These are phyloP conservation scores for Beroe ovata DNA, from an alignment of 37 sponge, comb jelly and placozoan genomes.

Conservation along the genomic window DNA sequence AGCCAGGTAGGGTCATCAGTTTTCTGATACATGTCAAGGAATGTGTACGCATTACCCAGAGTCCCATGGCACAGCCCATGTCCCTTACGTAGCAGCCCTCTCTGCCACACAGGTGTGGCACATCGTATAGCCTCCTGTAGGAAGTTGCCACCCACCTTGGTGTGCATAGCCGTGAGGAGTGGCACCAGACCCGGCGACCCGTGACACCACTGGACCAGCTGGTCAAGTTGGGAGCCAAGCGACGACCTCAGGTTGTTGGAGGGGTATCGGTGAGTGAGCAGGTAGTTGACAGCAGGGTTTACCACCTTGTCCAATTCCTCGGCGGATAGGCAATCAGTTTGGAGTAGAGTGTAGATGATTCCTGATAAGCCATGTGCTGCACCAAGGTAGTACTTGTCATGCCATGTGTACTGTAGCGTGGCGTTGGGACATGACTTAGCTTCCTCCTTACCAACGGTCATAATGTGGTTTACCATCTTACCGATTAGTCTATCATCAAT, in stretches of 20 bases:
- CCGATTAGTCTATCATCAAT: constrained; percentile 71
- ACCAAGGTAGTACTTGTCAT: constrained; percentile 86
- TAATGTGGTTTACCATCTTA: constrained; percentile 68
- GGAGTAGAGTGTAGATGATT: constrained; percentile 77
- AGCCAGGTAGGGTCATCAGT: constrained; percentile 65
- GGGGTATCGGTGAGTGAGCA: constrained; percentile 70
- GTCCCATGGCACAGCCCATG: constrained; percentile 78
- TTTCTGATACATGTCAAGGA: constrained; percentile 70
- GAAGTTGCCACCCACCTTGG: constrained; percentile 64
- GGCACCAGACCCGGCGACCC: constrained; percentile 77
- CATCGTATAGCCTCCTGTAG: constrained; percentile 68
- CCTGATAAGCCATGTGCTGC: constrained; percentile 96
- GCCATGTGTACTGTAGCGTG: constrained; percentile 92
- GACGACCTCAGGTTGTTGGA: constrained; percentile 73
- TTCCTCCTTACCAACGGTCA: constrained; percentile 75
- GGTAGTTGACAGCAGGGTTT: constrained; percentile 66
- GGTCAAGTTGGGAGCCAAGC: constrained; percentile 26
- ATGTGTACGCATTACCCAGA: constrained; percentile 80
- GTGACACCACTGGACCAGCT: constrained; percentile 84
- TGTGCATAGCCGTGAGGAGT: constrained; percentile 71
- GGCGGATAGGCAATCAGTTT: constrained; percentile 4
- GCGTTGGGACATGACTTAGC: constrained; percentile 51
- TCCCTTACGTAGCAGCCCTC: constrained; percentile 78
- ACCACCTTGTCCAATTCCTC: background rate
- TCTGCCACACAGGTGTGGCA: constrained; percentile 73